Evolutionary conservation across 2,113 vertebrate species (phyloP).

Genomic region (Caranx ignobilis): DNA sequence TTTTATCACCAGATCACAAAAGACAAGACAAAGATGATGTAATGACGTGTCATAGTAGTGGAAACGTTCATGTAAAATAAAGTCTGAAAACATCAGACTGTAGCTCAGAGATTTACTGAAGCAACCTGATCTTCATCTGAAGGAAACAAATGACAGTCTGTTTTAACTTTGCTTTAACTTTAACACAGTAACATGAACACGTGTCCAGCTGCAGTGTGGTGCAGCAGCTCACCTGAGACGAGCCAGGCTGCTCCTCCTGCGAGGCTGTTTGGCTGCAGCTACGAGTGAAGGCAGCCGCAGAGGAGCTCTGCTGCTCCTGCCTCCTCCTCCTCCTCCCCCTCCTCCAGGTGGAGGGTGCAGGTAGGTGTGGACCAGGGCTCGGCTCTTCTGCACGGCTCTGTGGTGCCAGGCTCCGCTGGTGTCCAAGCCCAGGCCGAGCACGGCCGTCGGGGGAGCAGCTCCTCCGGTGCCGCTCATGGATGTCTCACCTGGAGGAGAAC

Average conservation of each 20-base stretch:
- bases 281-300: slow-evolving; percentile 74
- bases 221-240: slow-evolving; percentile 67
- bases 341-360: slow-evolving; percentile 30
- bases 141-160: too few species aligned
- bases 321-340: slow-evolving; percentile 3
- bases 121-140: too few species aligned
- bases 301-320: slow-evolving; percentile 28
- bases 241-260: slow-evolving; percentile 48
- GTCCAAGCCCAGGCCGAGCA: slow-evolving; percentile 56
- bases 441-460: slow-evolving; percentile 18
- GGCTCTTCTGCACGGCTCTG: slow-evolving; percentile 41
- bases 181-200: too few species aligned
- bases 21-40: too few species aligned
- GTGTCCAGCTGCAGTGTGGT: too few species aligned
- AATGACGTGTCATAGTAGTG: too few species aligned
- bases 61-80: too few species aligned
- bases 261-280: slow-evolving; percentile 38
- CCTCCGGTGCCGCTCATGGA: slow-evolving; percentile 64
- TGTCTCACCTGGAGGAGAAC: slow-evolving; percentile 17
- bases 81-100: too few species aligned
- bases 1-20: too few species aligned
- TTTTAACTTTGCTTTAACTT: too few species aligned
- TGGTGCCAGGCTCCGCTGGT: slow-evolving; percentile 36
- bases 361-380: slow-evolving; percentile 44
- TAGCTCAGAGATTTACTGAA: too few species aligned